Base-by-base conservation (phyloP, 2,797 vertebrate genomes). In the Anguilla marmorata region DNA sequence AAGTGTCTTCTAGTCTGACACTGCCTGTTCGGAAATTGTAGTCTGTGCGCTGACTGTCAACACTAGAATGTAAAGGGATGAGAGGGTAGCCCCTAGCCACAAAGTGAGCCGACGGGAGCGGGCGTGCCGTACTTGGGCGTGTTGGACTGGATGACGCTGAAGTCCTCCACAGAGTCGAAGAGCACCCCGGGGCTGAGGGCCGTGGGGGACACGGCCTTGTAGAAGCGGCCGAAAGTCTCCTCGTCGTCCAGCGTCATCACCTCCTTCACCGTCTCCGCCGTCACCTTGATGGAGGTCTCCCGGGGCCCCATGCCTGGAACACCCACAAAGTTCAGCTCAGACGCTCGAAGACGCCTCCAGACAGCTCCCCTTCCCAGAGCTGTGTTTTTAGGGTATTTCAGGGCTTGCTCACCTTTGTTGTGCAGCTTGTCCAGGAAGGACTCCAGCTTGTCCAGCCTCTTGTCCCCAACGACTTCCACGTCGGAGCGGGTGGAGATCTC, bases 121-220 rank as follows among this genome's bases (percentile, higher is more conserved):
- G n/a, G 60, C 14, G 63, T 52, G 48, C 37, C 90, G 24, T 89
- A 89, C 90, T 74, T 96, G 88, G 93, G 94, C 0, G 94, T 93
- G 94, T 88, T 94, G 88, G 93, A 94, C 93, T 95, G 96, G 85
- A 96, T 90, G 85, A 92, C 54, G 41, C 85, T 94, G 89, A 97
- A 93, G 92, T 96, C 95, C 83, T 93, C 94, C 66, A 95, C 93
- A 0, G 87, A 80, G 84, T 94, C 89, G 80, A 93, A n/a, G 90
- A 5, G 50, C 86, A 66, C 5, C 88, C 33, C 2, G 52, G 80
- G 0, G 86, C 92, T 89, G 63, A 89, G 21, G 41, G 90, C 76
- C 30, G 91, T 88, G 58, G 91, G 88, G 0, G 89, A 84, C 85
- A 12, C 60, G 0, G 91, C 88, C 19, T 87, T 21, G 63, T 86